Conservation (phyloP, 1,140 invertebrate species). For the Piezodorus guildinii region DNA sequence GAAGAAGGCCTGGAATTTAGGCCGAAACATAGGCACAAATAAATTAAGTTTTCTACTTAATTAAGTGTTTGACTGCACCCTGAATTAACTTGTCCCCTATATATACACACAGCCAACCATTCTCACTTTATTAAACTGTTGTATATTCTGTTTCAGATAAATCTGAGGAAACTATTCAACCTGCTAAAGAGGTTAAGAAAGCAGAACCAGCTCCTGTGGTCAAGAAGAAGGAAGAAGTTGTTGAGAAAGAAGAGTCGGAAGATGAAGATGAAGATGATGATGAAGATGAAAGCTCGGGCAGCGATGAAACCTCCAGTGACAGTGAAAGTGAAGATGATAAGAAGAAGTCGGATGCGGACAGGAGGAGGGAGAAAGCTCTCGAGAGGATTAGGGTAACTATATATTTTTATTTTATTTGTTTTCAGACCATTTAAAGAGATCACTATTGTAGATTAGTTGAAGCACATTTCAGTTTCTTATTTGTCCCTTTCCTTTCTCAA, state of each 20-base stretch:
- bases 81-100: no score
- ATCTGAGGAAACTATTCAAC: conserved; percentile 19
- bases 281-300: conserved; percentile 30
- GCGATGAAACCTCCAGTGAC: conserved; percentile 17
- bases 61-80: no score
- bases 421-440: no score
- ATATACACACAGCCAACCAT: no score
- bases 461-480: no score
- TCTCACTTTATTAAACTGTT: no score
- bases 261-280: conserved; percentile 32
- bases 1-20: no score
- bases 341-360: conserved; percentile 48
- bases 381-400: conserved; percentile 51
- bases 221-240: conserved; percentile 28
- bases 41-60: no score
- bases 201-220: conserved; percentile 37
- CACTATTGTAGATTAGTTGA: no score
- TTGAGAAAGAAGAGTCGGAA: conserved; percentile 20
- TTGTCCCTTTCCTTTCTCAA: no score
- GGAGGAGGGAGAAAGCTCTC: conserved; percentile 49
- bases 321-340: conserved; percentile 34
- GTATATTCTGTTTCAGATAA: conserved; percentile 18
- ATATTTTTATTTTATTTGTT: no score
- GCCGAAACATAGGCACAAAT: no score
- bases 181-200: conserved; percentile 41